These are phyloP conservation scores for Pseudomyrmex flavicornis DNA, from an alignment of 1,140 invertebrate genomes.

Conservation along the genomic window DNA sequence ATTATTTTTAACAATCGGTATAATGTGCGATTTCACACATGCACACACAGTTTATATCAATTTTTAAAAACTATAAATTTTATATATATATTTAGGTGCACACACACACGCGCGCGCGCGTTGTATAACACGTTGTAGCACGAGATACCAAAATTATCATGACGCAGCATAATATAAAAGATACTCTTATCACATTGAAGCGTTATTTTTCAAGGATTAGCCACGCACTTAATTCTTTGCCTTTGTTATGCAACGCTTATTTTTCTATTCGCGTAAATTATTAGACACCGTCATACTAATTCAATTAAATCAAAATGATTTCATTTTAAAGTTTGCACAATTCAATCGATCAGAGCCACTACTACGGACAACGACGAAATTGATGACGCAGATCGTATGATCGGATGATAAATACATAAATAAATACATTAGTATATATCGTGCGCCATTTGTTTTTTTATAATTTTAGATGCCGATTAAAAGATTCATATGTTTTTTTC, in stretches of 20 bases:
- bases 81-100: no score
- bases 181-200: constrained; percentile 62
- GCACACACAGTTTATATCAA: no score
- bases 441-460: constrained; percentile 16
- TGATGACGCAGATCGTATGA: constrained; percentile 49
- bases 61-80: no score
- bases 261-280: constrained; percentile 14
- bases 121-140: not conserved
- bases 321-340: not conserved
- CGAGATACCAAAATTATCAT: constrained; percentile 48
- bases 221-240: constrained; percentile 7
- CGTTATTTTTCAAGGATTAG: constrained; percentile 26
- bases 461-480: not conserved
- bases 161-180: constrained; percentile 62
- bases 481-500: constrained; percentile 60
- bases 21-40: no score
- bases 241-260: constrained; percentile 59
- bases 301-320: constrained; percentile 41
- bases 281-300: constrained; percentile 35
- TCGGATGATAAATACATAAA: constrained; percentile 40
- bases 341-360: constrained; percentile 1
- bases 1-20: no score
- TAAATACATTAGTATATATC: not conserved
- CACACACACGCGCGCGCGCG: no score
- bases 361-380: not conserved